Percentiles rank a stretch among this genome's conserved stretches.
Evolutionary conservation across 2,888 invertebrate species (phyloP).

Genomic region (Limnephilus auricula): DNA sequence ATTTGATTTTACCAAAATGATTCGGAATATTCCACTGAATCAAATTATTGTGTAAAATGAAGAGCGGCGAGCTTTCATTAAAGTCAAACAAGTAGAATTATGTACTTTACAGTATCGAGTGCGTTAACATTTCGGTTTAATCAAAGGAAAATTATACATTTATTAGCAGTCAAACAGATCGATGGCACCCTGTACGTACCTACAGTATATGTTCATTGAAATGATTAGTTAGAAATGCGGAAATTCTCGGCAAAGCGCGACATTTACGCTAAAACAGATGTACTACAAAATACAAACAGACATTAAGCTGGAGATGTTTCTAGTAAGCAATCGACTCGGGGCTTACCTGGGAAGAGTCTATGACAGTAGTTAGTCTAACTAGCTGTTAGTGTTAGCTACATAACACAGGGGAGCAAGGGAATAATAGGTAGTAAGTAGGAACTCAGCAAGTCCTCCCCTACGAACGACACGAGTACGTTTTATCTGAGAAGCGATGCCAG

Average conservation of each 20-base stretch:
- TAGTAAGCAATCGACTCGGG: conserved; percentile 18
- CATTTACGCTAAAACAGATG: conserved; percentile 48
- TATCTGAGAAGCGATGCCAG: conserved; percentile 35
- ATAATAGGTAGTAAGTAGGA: background rate
- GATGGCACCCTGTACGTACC: background rate
- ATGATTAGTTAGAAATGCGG: background rate
- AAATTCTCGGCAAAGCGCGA: background rate
- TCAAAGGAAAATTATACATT: background rate
- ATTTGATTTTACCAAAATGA: conserved; percentile 19
- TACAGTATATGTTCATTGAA: background rate
- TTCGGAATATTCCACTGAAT: conserved; percentile 23
- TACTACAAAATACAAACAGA: conserved; percentile 43
- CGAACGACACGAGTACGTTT: conserved; percentile 42
- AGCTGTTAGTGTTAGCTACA: background rate
- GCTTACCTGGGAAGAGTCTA: conserved; percentile 19
- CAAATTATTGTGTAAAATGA: background rate
- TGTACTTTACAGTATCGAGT: background rate
- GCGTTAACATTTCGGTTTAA: background rate
- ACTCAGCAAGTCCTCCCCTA: conserved; percentile 42
- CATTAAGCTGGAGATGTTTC: conserved; percentile 39
- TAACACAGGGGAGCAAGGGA: background rate
- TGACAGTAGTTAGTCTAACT: background rate
- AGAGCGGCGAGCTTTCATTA: conserved; percentile 7
- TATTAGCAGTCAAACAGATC: background rate
- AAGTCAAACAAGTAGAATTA: background rate